Base-by-base conservation (phyloP, 2,797 vertebrate species). In the Manis pentadactyla region DNA sequence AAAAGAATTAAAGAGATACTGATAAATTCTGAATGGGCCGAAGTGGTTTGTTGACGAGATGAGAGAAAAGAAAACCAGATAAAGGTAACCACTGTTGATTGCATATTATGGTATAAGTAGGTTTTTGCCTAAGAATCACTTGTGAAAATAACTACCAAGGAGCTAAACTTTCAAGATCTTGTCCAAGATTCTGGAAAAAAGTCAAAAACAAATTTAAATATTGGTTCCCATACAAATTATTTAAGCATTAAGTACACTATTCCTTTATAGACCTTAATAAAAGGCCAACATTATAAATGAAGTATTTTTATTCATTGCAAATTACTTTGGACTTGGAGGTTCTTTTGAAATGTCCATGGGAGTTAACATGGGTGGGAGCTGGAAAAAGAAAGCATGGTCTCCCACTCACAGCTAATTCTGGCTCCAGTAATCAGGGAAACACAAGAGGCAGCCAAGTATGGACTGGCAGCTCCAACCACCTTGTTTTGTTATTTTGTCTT, bases 321-420 rank as follows among this genome's bases (percentile, higher is more conserved):
- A 97, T 95, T 95, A 97, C 88, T 96, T 92, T 85, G 77, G 83
- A 92, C 66, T 90, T 96, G 31, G 34, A 84, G 71, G 87, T 93
- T 89, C 84, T 96, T 95, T 94, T 88, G 88, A 97, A 96, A 93
- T 64, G 61, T 55, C 88, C 83, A 57, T 74, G 51, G 96, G 96
- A 97, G 90, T 93, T 87, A 96, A 94, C 77, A 90, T 15, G 34
- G 55, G 77, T 95, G 46, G 87, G 87, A 95, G 83, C 18, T 84
- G 66, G 86, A 68, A 74, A 92, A 92, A 94, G 74, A 94, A 96
- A 90, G 83, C 21, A 34, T 42, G 3, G 81, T 90, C 95, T 95
- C 97, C 97, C 94, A 96, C 96, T 97, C 89, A 73, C 9, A 86
- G 94, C 97, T 96, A 97, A 96, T 97, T 97, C 87, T 96, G 96